Evolutionary conservation across 2,113 vertebrate genomes (phyloP).

Genomic region (Zingel zingel): DNA sequence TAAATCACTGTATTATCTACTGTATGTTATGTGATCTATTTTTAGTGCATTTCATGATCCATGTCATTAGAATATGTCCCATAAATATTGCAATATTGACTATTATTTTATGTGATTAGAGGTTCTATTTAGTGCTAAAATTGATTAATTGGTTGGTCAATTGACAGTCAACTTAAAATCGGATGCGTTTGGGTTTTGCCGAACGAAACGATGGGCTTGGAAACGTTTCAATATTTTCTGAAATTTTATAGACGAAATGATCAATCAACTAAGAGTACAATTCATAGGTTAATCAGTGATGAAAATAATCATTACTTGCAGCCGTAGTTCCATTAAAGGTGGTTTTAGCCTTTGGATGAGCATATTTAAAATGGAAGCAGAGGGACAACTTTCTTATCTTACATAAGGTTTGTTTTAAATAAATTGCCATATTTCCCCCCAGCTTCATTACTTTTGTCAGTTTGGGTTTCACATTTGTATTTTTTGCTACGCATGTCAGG

Average conservation of each 20-base stretch:
- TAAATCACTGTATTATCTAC: neutral
- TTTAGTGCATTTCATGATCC: neutral
- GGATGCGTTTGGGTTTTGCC: neutral
- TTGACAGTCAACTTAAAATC: neutral
- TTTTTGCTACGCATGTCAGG: neutral
- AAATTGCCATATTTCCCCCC: neutral
- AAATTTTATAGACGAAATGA: neutral
- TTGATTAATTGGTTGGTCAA: neutral
- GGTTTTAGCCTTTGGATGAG: neutral
- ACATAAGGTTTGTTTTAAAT: neutral
- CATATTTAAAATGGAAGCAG: neutral
- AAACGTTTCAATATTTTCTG: no score
- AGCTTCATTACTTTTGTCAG: conserved; percentile 6
- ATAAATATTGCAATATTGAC: neutral
- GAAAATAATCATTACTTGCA: neutral
- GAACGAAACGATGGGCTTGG: neutral
- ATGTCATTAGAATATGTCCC: neutral
- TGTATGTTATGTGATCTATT: neutral
- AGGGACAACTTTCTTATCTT: neutral
- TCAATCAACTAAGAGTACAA: neutral
- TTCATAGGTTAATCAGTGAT: neutral
- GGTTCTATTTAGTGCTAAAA: neutral
- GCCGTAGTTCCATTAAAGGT: neutral
- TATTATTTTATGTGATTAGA: neutral
- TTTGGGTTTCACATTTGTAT: conserved; percentile 10